Evolutionary conservation across 2,888 invertebrate species (phyloP).

Genomic region (Tinea pellionella): DNA sequence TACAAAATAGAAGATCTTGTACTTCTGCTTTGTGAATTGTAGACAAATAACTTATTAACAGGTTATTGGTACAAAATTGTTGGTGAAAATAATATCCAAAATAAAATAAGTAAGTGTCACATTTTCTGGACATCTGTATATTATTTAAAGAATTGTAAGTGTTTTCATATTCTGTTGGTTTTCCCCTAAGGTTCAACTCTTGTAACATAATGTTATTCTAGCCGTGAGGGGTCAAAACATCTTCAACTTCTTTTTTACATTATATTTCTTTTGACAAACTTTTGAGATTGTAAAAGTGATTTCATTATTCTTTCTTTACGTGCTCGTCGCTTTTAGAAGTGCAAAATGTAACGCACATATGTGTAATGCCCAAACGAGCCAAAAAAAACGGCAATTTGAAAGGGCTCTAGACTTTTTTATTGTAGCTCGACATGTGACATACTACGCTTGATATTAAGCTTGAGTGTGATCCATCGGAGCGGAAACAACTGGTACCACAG

Average conservation of each 20-base stretch:
- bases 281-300: background rate
- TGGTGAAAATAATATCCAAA: no score
- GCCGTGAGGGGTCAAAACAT: background rate
- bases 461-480: background rate
- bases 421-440: background rate
- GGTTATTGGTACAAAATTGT: no score
- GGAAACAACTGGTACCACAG: no score
- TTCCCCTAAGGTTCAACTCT: background rate
- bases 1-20: no score
- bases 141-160: background rate
- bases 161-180: background rate
- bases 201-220: background rate
- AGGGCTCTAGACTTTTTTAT: background rate
- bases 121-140: no score
- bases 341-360: no score
- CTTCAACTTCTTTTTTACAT: background rate
- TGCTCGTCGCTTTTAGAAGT: no score
- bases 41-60: no score
- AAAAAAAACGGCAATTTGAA: no score
- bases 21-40: no score
- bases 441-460: background rate
- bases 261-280: background rate
- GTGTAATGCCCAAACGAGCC: no score
- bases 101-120: no score
- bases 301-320: background rate